Conservation (phyloP, 2,888 invertebrate genomes). For the Lycocerus yunnanus region DNA sequence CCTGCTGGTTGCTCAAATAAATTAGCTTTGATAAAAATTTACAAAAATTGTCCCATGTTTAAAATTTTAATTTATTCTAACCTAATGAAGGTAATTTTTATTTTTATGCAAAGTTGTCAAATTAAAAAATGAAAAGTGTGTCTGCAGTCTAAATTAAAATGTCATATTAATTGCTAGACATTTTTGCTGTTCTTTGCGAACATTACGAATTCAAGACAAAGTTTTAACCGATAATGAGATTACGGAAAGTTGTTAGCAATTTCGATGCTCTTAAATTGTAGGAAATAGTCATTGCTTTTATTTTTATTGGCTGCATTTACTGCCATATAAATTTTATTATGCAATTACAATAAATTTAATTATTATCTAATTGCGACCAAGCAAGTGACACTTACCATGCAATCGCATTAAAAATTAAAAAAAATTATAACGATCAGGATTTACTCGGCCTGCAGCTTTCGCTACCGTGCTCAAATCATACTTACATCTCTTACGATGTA, state of each 20-base stretch:
- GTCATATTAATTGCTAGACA: background rate
- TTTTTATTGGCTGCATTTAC: slow-evolving; percentile 22
- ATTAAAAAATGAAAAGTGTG: background rate
- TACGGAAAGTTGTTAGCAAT: slow-evolving; percentile 28
- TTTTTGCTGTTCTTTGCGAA: background rate
- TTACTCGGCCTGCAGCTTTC: too few relatives aligned
- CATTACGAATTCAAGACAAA: slow-evolving; percentile 4
- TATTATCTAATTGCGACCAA: background rate
- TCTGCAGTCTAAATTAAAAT: background rate
- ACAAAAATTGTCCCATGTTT: background rate
- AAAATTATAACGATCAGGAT: too few relatives aligned
- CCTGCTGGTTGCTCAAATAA: background rate
- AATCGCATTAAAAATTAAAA: too few relatives aligned
- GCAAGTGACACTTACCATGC: too few relatives aligned
- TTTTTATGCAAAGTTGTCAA: background rate
- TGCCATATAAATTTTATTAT: slow-evolving; percentile 21
- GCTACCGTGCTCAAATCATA: too few relatives aligned
- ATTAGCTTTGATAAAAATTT: background rate
- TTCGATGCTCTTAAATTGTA: slow-evolving; percentile 28
- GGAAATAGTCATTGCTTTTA: slow-evolving; percentile 14
- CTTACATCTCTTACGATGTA: too few relatives aligned
- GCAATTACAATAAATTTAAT: slow-evolving; percentile 18
- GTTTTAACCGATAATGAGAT: slow-evolving; percentile 32
- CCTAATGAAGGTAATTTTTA: background rate
- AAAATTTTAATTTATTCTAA: background rate